A percentile compares a stretch with the other conserved stretches of the same genome.
Conservation (phyloP, 2,797 vertebrate genomes). For the Cossypha caffra region DNA sequence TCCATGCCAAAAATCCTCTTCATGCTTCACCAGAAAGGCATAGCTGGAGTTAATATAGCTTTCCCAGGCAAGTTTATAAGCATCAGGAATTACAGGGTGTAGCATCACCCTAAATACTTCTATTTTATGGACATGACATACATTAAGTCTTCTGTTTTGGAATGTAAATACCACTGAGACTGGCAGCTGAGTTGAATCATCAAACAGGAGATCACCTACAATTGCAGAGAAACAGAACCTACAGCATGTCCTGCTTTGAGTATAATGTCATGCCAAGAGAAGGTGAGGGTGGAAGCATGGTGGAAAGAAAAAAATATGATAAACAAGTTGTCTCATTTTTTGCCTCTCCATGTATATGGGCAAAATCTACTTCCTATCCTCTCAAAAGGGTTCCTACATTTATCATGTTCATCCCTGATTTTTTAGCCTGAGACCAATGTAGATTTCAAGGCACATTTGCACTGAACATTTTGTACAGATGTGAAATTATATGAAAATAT, state of each 20-base stretch:
- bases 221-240: background rate
- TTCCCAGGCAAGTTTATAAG: constrained; percentile 14
- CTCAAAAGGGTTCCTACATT: fast-evolving
- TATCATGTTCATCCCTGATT: background rate
- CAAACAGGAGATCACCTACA: background rate
- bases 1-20: background rate
- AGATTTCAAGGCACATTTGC: background rate
- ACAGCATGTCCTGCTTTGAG: background rate
- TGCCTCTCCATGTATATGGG: background rate
- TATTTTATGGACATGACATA: background rate
- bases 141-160: background rate
- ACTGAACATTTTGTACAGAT: background rate
- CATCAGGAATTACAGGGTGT: background rate
- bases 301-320: background rate
- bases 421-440: background rate
- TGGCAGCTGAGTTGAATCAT: background rate
- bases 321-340: background rate
- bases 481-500: background rate
- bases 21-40: background rate
- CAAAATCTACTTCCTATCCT: background rate
- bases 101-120: background rate
- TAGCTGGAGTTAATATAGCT: background rate
- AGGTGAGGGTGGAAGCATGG: background rate
- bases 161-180: background rate
- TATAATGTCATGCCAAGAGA: background rate